Base-by-base conservation (phyloP, 2,888 invertebrate species). In the Nymphalis c-album region DNA sequence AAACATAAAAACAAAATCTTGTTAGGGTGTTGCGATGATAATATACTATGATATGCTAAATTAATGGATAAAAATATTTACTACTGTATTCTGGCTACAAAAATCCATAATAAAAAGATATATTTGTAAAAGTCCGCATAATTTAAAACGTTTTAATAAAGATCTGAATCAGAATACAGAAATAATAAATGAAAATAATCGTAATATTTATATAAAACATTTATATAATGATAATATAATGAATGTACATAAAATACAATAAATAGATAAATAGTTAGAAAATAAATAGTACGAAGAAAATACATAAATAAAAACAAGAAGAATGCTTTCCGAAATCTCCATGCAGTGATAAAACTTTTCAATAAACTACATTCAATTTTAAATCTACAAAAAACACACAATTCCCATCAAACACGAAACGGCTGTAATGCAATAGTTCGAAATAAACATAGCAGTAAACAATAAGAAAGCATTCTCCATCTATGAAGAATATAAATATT, bases 391-490 rank as follows among this genome's bases (percentile, higher is more conserved):
- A n/a, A 71, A 69, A 75, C 61, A 68, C 72, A 75, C 76, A 77
- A 75, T 76, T 77, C 77, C 77, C 77, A 78, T 78, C 0, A 31
- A 57, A 40, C 77, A 78, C 78, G 17, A 31, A 57, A 40, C 40
- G 40, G 40, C 57, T n/a, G 35, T 13, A 63, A 66, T 20, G 63
- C 55, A 69, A 69, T 60, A 60, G 40, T 47, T 61, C 22, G 40
- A 48, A 61, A 31, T 65, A 72, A 20, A 53, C 53, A 67, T 47
- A 65, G 66, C 58, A 47, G 60, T 60, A 64, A 67, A 71, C 71
- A 73, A 73, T 68, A 85, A 85, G 90, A 91, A 91, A 91, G 91
- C 91, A 91, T 91, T 89, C 89, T 87, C 84, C 87, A 86, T 84
- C 86, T 85, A 88, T 76, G 72, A 78, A 75, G 76, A 73, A 74